phyloP scores from a whole-genome alignment of 2,113 vertebrate genomes.

The Ammodytes marinus region DNA sequence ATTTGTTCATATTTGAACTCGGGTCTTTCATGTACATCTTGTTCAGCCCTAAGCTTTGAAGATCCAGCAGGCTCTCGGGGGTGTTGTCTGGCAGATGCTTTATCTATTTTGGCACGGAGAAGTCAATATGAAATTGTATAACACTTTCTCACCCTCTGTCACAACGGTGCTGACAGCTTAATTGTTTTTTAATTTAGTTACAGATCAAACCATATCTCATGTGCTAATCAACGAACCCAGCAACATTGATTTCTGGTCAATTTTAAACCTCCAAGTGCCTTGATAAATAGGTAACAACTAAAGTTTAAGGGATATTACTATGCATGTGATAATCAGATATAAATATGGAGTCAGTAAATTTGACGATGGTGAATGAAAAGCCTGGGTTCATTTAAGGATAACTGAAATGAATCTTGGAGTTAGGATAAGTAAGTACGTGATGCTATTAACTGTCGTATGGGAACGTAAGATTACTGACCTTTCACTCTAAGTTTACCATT shows the following conservation, averaged over 20 bases:
- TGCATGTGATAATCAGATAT: not conserved
- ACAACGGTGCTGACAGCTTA: slow-evolving; percentile 59
- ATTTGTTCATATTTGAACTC: not conserved
- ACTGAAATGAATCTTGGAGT: not conserved
- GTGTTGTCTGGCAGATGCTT: slow-evolving; percentile 22
- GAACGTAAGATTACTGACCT: not conserved
- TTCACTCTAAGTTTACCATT: not conserved
- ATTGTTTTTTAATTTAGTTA: slow-evolving; percentile 41
- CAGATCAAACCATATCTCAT: slow-evolving; percentile 15
- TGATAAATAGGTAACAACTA: not conserved
- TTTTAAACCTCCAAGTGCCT: not conserved
- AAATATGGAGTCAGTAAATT: not conserved
- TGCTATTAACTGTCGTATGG: not conserved
- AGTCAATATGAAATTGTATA: slow-evolving; percentile 27
- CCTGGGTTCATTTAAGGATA: not conserved
- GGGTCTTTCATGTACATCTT: not conserved
- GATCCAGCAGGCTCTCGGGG: slow-evolving; percentile 1
- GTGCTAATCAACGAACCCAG: not conserved
- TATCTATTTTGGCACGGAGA: slow-evolving; percentile 52
- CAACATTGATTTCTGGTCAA: slow-evolving; percentile 15
- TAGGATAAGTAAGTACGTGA: not conserved
- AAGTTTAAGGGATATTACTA: not conserved
- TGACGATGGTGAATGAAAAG: not conserved
- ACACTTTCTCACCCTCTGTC: slow-evolving; percentile 36
- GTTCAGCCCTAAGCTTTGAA: not conserved